Percentiles rank a stretch among this genome's conserved stretches.
Conservation (phyloP, 2,797 vertebrate species). For the Chiroxiphia lanceolata region DNA sequence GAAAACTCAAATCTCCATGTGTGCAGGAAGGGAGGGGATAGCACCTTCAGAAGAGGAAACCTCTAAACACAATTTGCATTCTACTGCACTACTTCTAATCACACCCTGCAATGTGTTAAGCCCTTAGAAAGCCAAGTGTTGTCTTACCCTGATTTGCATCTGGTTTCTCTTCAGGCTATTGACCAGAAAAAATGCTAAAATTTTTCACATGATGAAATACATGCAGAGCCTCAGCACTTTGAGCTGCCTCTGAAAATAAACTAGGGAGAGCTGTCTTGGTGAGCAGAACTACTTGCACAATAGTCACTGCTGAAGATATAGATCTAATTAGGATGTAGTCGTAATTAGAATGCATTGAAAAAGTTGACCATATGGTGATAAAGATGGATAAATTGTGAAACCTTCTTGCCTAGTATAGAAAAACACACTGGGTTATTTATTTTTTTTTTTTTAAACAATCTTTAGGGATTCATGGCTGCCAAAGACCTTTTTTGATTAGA, state of each 20-base stretch:
- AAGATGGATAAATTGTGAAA: neutral
- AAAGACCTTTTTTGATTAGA: neutral
- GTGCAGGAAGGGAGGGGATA: neutral
- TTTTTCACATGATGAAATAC: neutral
- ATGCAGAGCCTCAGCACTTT: neutral
- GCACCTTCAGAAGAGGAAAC: neutral
- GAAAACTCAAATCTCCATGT: neutral
- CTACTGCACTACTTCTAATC: neutral
- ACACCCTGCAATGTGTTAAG: neutral
- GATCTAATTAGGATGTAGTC: slow-evolving; percentile 14
- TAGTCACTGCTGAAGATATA: neutral
- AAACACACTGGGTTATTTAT: neutral
- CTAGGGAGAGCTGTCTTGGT: neutral
- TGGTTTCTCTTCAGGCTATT: neutral
- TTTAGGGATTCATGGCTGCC: neutral
- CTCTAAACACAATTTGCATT: neutral
- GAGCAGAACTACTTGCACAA: neutral
- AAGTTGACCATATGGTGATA: slow-evolving; percentile 46
- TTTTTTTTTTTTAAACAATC: neutral
- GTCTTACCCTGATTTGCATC: neutral
- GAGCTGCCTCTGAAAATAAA: neutral
- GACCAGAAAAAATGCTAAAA: neutral
- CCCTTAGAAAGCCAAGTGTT: neutral
- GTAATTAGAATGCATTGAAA: slow-evolving; percentile 20
- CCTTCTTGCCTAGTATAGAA: neutral